These are phyloP conservation scores for Nezara viridula DNA, from an alignment of 2,888 invertebrate genomes.

Conservation along the genomic window DNA sequence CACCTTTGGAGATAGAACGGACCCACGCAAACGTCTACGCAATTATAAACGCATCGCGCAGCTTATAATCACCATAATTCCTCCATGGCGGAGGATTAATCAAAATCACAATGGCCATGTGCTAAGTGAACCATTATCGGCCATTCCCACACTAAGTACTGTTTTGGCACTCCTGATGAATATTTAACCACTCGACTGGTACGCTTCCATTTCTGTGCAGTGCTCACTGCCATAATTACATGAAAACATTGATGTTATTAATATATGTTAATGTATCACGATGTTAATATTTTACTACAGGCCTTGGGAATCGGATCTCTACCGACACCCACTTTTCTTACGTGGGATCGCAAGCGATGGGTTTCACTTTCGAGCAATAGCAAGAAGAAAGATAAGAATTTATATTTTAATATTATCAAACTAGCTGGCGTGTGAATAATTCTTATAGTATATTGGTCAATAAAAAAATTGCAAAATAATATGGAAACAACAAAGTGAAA, in stretches of 20 bases:
- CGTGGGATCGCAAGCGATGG: not conserved
- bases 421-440: too few species aligned
- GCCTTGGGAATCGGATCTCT: not conserved
- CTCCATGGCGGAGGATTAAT: not conserved
- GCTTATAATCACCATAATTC: slow-evolving; percentile 1
- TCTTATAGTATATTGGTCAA: too few species aligned
- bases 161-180: slow-evolving; percentile 20
- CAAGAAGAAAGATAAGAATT: too few species aligned
- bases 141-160: slow-evolving; percentile 20
- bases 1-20: not conserved
- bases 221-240: not conserved
- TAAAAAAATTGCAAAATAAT: too few species aligned
- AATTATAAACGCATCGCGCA: not conserved
- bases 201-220: not conserved
- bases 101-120: not conserved
- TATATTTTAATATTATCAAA: not conserved
- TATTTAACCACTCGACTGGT: not conserved
- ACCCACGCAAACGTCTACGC: not conserved
- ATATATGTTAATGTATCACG: slow-evolving; percentile 7
- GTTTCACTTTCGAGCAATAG: not conserved
- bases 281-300: not conserved
- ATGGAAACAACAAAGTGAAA: too few species aligned
- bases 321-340: slow-evolving; percentile 5
- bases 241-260: slow-evolving; percentile 2
- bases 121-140: not conserved